Base-by-base conservation (phyloP, 2,888 invertebrate genomes). In the Tachystola acroxantha region DNA sequence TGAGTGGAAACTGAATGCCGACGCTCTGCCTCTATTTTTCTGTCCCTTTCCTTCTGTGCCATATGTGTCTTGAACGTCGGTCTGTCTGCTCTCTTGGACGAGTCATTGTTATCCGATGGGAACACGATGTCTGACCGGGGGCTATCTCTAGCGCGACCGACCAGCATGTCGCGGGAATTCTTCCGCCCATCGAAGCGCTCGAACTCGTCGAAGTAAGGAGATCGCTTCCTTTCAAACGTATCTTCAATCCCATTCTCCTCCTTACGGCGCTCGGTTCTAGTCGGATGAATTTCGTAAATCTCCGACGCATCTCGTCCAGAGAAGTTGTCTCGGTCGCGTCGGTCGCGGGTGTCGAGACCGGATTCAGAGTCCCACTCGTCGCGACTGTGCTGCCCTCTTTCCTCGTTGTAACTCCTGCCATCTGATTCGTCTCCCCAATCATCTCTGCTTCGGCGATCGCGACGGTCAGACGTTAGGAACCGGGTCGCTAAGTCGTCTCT, bases 1-100 rank as follows among this genome's bases (percentile, higher is more conserved):
- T 92, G 90, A 0, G 94, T 94, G 0, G 93, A 93, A 0, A 93
- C 92, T 0, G 94, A 93, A 37, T 91, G 91, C 53, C 93, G 89
- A 41, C 94, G 91, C 48, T 94, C 93, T 2, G 92, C 90, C 55
- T 94, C 93, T 37, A 89, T 76, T 46, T 85, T 85, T 36, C 82
- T 71, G 30, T 87, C 84, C 48, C 91, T 81, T 53, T 92, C 91
- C 46, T 92, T 92, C 60, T 91, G 90, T 0, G 88, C 90, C 90
- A 92, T 92, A 57, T 93, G 93, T 1, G 92, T 92, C 53, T 92
- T 90, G 56, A 93, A 93, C 1, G 93, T 93, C 0, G 92, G 91
- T 32, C 92, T 78, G 36, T 90, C 90, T 1, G 63, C 50, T 9
- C 79, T 73, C 48, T 87, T 80, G 9, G 62, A 48, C 0, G 62